Evolutionary conservation across 2,113 vertebrate species (phyloP).

Genomic region (Opisthocomus hoazin): DNA sequence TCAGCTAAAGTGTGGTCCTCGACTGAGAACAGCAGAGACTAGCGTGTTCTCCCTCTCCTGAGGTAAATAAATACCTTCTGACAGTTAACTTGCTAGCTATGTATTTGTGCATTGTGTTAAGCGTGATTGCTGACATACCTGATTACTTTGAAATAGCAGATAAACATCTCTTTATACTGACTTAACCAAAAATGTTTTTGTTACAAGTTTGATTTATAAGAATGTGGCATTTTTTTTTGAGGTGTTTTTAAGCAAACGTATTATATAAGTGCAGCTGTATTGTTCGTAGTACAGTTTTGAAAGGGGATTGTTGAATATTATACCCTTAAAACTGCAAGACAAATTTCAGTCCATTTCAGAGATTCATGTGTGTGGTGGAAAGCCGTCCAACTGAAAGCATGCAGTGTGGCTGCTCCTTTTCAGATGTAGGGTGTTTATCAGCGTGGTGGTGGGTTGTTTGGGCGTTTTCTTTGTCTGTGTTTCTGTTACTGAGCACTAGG

Average conservation of each 20-base stretch:
- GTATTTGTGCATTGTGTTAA: background rate
- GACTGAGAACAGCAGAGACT: background rate
- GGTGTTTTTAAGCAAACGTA: background rate
- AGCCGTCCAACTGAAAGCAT: background rate
- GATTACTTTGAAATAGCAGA: background rate
- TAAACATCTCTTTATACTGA: background rate
- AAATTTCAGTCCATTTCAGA: background rate
- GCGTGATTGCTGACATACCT: background rate
- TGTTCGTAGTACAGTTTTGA: background rate
- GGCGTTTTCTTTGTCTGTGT: background rate
- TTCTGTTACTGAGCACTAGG: background rate
- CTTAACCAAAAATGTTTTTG: background rate
- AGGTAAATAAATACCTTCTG: background rate
- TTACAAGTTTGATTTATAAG: background rate
- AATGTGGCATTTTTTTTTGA: background rate
- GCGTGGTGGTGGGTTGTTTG: background rate
- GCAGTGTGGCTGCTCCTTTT: background rate
- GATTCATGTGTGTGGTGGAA: background rate
- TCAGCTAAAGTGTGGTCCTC: background rate
- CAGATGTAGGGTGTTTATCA: background rate
- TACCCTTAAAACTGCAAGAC: background rate
- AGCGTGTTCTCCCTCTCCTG: background rate
- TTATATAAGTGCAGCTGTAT: background rate
- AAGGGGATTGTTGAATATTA: background rate
- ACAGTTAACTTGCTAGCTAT: background rate